phyloP scores from a whole-genome alignment of 2,797 vertebrate species.

The Hipposideros larvatus region DNA sequence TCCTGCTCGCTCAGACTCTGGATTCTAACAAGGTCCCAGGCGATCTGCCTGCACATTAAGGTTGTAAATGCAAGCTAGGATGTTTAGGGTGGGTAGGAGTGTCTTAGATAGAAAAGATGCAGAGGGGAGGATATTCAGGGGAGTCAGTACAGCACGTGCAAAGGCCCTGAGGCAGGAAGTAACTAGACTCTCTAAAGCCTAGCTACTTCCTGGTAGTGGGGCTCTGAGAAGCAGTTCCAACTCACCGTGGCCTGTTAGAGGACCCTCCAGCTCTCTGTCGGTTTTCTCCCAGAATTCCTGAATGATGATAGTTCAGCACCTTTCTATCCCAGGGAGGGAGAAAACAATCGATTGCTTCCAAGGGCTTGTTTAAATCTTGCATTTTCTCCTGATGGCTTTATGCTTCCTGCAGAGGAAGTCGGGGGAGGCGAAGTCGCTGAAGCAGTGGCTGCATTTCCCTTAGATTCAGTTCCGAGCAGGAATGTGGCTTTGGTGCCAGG shows the following conservation, averaged over 20 bases:
- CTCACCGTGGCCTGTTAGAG: rapidly evolving
- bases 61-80: rapidly evolving
- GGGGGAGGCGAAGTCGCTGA: background rate
- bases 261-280: rapidly evolving
- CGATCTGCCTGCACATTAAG: rapidly evolving
- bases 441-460: too few relatives aligned
- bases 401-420: background rate
- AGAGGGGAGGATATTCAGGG: rapidly evolving
- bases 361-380: background rate
- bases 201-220: rapidly evolving
- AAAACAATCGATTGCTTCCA: background rate
- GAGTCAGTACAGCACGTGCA: background rate
- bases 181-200: background rate
- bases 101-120: background rate
- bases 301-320: too few relatives aligned
- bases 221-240: background rate
- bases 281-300: background rate
- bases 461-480: background rate
- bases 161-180: background rate
- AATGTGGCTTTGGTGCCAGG: background rate
- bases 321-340: background rate
- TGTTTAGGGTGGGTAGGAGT: background rate
- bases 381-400: background rate
- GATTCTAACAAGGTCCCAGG: background rate
- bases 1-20: background rate